Evolutionary conservation across 2,113 vertebrate species (phyloP).

Genomic region (Dendrocopos noguchii): DNA sequence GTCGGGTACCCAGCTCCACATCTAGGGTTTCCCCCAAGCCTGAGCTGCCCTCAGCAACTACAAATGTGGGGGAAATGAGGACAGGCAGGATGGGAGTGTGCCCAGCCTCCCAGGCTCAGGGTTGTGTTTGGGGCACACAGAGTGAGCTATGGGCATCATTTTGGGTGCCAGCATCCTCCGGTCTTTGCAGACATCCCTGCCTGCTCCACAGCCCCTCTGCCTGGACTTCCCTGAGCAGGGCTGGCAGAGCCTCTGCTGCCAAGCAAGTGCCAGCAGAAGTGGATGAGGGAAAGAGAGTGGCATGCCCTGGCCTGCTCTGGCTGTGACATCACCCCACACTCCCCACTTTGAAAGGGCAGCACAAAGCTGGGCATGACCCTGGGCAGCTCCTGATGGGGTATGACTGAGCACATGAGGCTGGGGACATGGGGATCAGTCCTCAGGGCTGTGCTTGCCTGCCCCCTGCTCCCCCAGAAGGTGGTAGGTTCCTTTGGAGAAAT

Average conservation of each 20-base stretch:
- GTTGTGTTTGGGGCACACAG: neutral
- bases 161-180: neutral
- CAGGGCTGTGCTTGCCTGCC: neutral
- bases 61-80: neutral
- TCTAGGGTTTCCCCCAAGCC: conserved; percentile 14
- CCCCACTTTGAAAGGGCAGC: neutral
- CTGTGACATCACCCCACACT: neutral
- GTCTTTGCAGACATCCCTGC: neutral
- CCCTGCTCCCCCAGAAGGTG: neutral
- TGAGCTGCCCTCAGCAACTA: conserved; percentile 1
- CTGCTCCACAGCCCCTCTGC: neutral
- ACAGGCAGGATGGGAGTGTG: neutral
- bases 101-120: neutral
- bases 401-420: neutral
- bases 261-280: neutral
- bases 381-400: neutral
- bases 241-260: neutral
- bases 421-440: neutral
- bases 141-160: neutral
- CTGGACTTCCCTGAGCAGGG: neutral
- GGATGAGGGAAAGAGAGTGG: neutral
- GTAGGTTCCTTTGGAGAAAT: rapidly evolving
- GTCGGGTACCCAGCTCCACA: neutral
- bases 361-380: neutral
- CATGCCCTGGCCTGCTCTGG: neutral